Base-by-base conservation (phyloP, 2,797 vertebrate genomes). In the Chaunax sp. region DNA sequence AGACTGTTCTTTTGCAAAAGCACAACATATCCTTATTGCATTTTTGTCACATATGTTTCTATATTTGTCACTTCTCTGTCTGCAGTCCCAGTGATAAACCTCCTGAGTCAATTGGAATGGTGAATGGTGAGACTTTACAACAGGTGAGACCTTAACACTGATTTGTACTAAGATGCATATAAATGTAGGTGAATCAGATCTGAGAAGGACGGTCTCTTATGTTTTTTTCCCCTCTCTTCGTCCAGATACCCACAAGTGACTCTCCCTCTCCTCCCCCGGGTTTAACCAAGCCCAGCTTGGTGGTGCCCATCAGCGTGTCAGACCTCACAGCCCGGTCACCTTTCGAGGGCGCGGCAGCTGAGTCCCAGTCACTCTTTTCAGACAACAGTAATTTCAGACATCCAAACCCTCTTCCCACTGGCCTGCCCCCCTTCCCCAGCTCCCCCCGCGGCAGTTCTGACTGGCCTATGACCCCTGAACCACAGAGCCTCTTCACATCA, bases 401-500 rank as follows among this genome's bases (percentile, higher is more conserved):
- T 84, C 98, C 97, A 65, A 99, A 99, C 90, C 98, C 97, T 12
- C 96, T 99, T 74, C 97, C 97, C 28, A 96, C 95, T 43, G 95
- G 96, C 88, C 95, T 97, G 72, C 93, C 96, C 74, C 95, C 95
- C 37, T 97, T 98, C 83, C 95, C 96, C 88, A 96, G 93, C 82
- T 97, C 96, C 78, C 93, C 96, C 69, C 96, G 94, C 69, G 92
- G 95, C 64, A 87, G 75, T 66, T 94, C 94, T 52, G 97, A 99
- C 85, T 99, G 98, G 98, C 97, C 97, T 64, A 98, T 96, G 82
- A 95, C 97, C 71, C 97, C 98, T 61, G 97, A 99, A 93, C 98
- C 98, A 92, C 97, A 98, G 93, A 98, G 96, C 92, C 96, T 98
- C 92, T 99, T 99, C 92, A 97, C 98, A 72, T 99, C 97, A 96